Base-by-base conservation (phyloP, 1,140 invertebrate genomes). In the Leptestheria dahalacensis region DNA sequence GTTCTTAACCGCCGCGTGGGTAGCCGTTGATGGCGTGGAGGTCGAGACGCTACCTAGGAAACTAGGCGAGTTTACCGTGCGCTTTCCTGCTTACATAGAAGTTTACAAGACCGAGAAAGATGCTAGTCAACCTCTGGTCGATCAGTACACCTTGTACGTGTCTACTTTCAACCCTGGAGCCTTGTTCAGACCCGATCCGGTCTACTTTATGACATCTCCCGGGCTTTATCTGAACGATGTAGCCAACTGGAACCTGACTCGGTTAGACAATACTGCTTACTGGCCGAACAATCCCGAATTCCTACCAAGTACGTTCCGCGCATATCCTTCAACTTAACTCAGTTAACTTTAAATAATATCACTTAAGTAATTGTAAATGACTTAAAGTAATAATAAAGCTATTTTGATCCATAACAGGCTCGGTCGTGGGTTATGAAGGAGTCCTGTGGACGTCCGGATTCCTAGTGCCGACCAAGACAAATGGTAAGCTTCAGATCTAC, bases 391-490 rank as follows among this genome's bases (percentile, higher is more conserved):
- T 47, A 11, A n/a, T 47, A 47, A 47, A 47, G n/a, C 11, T 12
- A 47, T 50, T 50, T 23, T 23, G n/a, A 55, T 53, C 6, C 3
- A 28, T 20, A 60, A 48, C 28, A 63, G 61, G 50, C 26, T 46
- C 57, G 21, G 63, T 70, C 10, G 60, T 56, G 47, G 67, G 67
- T 10, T 60, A 55, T 10, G 63, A 67, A 55, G 69, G 68, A 20
- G 63, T 70, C 28, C 58, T 68, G 10, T 68, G 67, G 66, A 68
- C 69, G 1, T 69, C 68, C 26, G 74, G 74, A 1, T 75, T 75
- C 56, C 64, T 75, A 21, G 71, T 74, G 24, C 72, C 74, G 0
- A 64, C 66, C 15, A 74, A 75, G 60, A 68, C 65, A 1, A 61
- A 69, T 20, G 74, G 74, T 1, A 62, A 65, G 46, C 66, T 75